A percentile compares a stretch with the other conserved stretches of the same genome.
Conservation (phyloP, 2,113 vertebrate genomes). For the Odontophorus gujanensis region DNA sequence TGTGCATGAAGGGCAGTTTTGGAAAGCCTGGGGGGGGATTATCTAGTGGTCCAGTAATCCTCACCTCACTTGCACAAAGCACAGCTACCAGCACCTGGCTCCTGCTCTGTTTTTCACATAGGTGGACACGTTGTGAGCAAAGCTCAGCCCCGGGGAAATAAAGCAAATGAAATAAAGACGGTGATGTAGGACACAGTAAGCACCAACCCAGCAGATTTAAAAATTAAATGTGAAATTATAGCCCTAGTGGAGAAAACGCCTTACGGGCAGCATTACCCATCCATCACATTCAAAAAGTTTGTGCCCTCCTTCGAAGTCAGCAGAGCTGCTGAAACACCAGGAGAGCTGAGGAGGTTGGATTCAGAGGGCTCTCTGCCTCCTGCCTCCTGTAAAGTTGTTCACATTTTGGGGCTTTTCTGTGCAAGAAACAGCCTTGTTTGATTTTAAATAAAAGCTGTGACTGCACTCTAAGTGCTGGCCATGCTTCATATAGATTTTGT, state of each 20-base stretch:
- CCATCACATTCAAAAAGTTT: background rate
- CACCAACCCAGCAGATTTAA: background rate
- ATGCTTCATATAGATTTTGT: background rate
- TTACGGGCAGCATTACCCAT: background rate
- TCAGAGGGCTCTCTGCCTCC: background rate
- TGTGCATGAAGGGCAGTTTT: background rate
- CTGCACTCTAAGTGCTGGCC: background rate
- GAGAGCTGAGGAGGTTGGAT: background rate
- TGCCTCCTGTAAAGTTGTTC: background rate
- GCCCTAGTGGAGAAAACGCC: background rate
- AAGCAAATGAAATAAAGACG: background rate
- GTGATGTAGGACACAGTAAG: slow-evolving; percentile 26
- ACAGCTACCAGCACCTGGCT: background rate
- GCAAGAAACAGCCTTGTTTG: background rate
- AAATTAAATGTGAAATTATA: slow-evolving; percentile 7
- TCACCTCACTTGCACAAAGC: background rate
- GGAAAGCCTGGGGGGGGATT: background rate
- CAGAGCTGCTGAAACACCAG: background rate
- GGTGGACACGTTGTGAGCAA: background rate
- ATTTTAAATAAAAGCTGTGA: background rate
- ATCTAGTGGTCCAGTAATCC: background rate
- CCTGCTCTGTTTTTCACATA: background rate
- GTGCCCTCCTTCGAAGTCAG: background rate
- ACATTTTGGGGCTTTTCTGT: background rate
- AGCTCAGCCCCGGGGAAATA: slow-evolving; percentile 35